Conservation (phyloP, 1,140 invertebrate genomes). For the Acromyrmex echinatior region DNA sequence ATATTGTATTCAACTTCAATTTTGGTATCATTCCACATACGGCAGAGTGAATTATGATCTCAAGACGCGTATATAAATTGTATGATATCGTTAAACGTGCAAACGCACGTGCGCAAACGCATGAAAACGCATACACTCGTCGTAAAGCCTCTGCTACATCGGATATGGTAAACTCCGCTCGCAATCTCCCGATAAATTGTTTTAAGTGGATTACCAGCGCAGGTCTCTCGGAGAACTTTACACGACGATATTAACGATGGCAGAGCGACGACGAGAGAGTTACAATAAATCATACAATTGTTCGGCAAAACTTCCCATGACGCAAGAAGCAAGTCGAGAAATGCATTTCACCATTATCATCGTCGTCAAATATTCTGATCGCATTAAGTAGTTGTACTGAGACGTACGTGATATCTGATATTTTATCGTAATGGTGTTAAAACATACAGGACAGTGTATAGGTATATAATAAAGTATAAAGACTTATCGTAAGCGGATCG, state of each 20-base stretch:
- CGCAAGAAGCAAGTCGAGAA: conserved; percentile 24
- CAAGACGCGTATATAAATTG: conserved; percentile 35
- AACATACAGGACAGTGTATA: no score
- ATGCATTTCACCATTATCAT: not conserved
- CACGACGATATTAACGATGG: conserved; percentile 31
- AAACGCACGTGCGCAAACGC: not conserved
- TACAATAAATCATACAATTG: conserved; percentile 62
- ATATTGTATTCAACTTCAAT: conserved; percentile 4
- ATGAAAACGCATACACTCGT: not conserved
- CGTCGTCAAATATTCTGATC: conserved; percentile 7
- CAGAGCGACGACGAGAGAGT: conserved; percentile 45
- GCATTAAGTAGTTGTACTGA: not conserved
- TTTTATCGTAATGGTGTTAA: conserved; percentile 11
- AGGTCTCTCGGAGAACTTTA: conserved; percentile 39
- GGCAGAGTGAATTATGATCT: conserved; percentile 40
- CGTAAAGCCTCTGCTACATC: conserved; percentile 34
- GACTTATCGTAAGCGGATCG: conserved; percentile 8
- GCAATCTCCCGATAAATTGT: conserved; percentile 61
- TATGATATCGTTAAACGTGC: conserved; percentile 44
- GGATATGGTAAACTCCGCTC: conserved; percentile 40
- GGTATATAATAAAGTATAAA: not conserved
- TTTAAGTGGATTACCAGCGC: conserved; percentile 56
- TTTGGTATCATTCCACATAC: not conserved
- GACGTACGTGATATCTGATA: not conserved
- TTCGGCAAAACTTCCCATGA: conserved; percentile 1